These are phyloP conservation scores for Malurus elegans DNA, from an alignment of 2,113 vertebrate genomes.

Conservation along the genomic window DNA sequence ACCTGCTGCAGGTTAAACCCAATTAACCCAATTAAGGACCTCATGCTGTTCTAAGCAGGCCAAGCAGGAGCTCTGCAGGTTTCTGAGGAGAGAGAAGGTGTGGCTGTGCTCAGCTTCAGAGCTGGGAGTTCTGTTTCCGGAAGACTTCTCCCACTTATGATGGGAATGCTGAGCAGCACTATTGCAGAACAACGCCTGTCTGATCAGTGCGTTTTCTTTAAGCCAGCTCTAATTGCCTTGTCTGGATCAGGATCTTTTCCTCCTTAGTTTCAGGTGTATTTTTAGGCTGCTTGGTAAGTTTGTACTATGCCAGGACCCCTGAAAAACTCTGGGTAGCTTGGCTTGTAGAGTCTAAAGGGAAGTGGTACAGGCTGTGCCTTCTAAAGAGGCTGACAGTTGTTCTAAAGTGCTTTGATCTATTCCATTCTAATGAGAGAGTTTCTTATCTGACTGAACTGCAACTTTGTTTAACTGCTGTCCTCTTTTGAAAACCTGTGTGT, in stretches of 20 bases:
- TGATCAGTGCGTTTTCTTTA: not conserved
- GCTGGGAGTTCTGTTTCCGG: not conserved
- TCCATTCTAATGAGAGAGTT: slow-evolving; percentile 35
- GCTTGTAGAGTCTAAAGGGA: not conserved
- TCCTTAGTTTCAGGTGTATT: not conserved
- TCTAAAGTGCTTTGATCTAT: slow-evolving; percentile 4
- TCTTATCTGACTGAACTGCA: not conserved
- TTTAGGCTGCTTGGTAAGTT: not conserved
- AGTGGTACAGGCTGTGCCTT: not conserved
- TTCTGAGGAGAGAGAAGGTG: not conserved
- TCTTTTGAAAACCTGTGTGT: not conserved
- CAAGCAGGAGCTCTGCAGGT: not conserved
- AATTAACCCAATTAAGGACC: not conserved
- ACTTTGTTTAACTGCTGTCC: slow-evolving; percentile 1
- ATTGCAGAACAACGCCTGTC: not conserved
- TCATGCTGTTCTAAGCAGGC: not conserved
- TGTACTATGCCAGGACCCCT: not conserved
- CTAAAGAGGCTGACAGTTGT: not conserved
- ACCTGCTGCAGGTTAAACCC: not conserved
- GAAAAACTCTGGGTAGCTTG: not conserved
- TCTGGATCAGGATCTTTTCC: not conserved
- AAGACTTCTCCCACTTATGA: no score
- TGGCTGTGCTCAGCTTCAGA: not conserved
- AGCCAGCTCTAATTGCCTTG: not conserved
- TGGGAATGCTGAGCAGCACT: not conserved